Conservation (phyloP, 2,888 invertebrate genomes). For the Tiliacea aurago region DNA sequence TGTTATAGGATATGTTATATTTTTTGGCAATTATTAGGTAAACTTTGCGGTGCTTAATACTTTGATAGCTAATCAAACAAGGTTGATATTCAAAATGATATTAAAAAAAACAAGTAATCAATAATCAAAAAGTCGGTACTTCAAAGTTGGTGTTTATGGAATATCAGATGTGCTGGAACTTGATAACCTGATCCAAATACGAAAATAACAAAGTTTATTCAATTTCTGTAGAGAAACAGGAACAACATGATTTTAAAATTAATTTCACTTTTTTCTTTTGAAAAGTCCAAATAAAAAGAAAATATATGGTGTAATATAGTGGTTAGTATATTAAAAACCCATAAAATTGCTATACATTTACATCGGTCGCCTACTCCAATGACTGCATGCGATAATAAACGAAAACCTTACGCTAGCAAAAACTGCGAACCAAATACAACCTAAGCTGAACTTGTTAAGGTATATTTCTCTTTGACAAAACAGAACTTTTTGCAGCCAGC, state of each 20-base stretch:
- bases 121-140: background rate
- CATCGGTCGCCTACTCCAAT: slow-evolving; percentile 77
- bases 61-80: background rate
- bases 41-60: background rate
- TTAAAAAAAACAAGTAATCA: background rate
- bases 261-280: background rate
- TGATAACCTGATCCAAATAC: too few species aligned
- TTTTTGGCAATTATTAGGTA: background rate
- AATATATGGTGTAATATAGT: slow-evolving; percentile 40
- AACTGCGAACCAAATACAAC: slow-evolving; percentile 63
- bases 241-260: background rate
- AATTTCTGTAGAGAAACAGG: background rate
- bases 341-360: slow-evolving; percentile 74
- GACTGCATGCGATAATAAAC: slow-evolving; percentile 84
- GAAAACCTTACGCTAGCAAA: slow-evolving; percentile 67
- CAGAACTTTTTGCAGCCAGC: slow-evolving; percentile 83
- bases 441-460: slow-evolving; percentile 54
- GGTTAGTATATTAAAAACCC: slow-evolving; percentile 71
- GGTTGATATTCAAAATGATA: background rate
- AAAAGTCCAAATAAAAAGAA: slow-evolving; percentile 16
- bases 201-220: accelerated
- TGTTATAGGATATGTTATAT: background rate
- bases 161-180: background rate
- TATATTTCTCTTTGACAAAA: slow-evolving; percentile 54
- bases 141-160: accelerated